Evolutionary conservation across 1,140 invertebrate species (phyloP).

Genomic region (Trichonephila inaurata): DNA sequence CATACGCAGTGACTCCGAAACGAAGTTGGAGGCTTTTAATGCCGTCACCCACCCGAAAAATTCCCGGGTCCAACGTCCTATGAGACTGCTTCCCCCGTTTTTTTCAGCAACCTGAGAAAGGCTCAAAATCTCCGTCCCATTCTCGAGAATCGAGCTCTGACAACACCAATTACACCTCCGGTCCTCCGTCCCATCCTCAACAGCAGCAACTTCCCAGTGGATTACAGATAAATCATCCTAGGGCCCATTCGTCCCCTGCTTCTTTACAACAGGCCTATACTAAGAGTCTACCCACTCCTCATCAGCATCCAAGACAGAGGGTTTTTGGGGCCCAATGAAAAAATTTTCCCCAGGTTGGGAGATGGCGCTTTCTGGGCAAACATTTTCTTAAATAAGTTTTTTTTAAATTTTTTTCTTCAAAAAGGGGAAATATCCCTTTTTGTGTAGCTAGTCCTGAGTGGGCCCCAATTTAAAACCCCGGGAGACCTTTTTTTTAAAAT

Average conservation of each 20-base stretch:
- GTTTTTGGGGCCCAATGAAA: too few relatives aligned
- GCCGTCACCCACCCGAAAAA: slow-evolving; percentile 94
- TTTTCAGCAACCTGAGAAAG: slow-evolving; percentile 96
- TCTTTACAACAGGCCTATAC: slow-evolving; percentile 88
- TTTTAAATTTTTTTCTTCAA: background rate
- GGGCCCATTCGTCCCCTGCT: slow-evolving; percentile 97
- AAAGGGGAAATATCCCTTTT: too few relatives aligned
- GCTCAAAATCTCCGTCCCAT: slow-evolving; percentile 92
- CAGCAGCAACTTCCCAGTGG: slow-evolving; percentile 58
- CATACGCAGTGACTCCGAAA: slow-evolving; percentile 75
- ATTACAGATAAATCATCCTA: slow-evolving; percentile 87
- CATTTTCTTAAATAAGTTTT: slow-evolving; percentile 91
- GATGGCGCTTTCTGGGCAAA: slow-evolving; percentile 96
- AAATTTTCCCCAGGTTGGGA: slow-evolving; percentile 99
- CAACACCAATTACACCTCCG: slow-evolving; percentile 82
- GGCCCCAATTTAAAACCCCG: too few relatives aligned
- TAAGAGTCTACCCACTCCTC: slow-evolving; percentile 16
- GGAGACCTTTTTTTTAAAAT: too few relatives aligned
- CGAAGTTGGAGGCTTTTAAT: slow-evolving; percentile 93
- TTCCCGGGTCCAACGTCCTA: slow-evolving; percentile 88
- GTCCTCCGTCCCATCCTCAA: background rate
- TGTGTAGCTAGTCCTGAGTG: too few relatives aligned
- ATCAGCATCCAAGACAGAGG: slow-evolving; percentile 90
- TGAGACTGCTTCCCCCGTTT: slow-evolving; percentile 98
- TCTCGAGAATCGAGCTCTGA: slow-evolving; percentile 95